Percentiles rank a stretch among this genome's conserved stretches.
phyloP scores from a whole-genome alignment of 2,113 vertebrate genomes.

The Tichodroma muraria region DNA sequence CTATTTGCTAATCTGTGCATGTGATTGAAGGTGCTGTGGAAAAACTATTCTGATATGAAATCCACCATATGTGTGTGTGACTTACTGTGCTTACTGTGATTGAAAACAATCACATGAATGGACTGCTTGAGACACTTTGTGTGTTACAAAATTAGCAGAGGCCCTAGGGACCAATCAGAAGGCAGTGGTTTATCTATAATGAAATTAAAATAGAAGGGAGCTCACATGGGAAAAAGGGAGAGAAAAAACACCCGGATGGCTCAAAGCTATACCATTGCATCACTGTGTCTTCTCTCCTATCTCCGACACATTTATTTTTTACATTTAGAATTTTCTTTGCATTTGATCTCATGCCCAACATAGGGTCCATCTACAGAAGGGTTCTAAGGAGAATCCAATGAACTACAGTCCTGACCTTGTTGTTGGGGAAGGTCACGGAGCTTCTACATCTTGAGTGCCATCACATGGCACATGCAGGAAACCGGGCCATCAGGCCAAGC shows the following conservation, averaged over 20 bases:
- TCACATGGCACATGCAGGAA: neutral
- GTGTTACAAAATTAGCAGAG: neutral
- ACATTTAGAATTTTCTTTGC: neutral
- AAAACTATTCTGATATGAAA: neutral
- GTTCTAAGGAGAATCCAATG: neutral
- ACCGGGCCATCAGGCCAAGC: neutral
- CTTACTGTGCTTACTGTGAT: neutral
- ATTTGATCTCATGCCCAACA: neutral
- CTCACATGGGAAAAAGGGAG: neutral
- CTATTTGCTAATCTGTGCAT: neutral
- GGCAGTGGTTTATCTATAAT: neutral
- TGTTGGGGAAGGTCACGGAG: neutral
- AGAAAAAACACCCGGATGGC: neutral
- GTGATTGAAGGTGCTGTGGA: neutral
- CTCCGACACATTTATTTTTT: accelerated
- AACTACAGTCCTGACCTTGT: neutral
- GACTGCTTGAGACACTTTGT: neutral
- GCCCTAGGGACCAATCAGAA: neutral
- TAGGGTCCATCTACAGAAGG: neutral
- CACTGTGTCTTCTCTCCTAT: neutral
- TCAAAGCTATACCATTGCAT: neutral
- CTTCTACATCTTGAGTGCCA: too few species aligned
- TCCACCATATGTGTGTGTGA: neutral
- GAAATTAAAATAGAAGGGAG: neutral
- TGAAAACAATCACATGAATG: neutral